Base-by-base conservation (phyloP, 2,888 invertebrate genomes). In the Melikaiella ostensackeni region DNA sequence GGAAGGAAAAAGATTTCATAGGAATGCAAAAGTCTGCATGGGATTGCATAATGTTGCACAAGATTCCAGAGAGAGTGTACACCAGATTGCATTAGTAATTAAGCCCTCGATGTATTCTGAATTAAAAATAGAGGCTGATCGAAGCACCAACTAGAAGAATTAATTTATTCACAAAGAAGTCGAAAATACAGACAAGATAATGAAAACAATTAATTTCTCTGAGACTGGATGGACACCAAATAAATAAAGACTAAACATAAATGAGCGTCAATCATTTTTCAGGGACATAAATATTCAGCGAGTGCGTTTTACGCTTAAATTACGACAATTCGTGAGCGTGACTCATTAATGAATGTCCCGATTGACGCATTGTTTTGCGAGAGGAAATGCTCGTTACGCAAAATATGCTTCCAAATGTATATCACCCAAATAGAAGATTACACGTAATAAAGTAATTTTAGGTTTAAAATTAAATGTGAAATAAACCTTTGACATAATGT, bases 341-440 rank as follows among this genome's bases (percentile, higher is more conserved):
- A 50, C 50, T 70, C 70, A 70, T 70, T 70, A 70, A 70, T 70
- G 46, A 70, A 70, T 50, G 30, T 19, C 11, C 70, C 27, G n/a
- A 70, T 33, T 30, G 70, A 30, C 30, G 30, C 33, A 50, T 70
- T 70, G 30, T 70, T 70, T 70, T 70, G 30, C 27, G n/a, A 50
- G 46, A 70, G 50, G 30, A 70, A 70, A 70, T 50, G 50, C 30
- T 70, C n/a, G 50, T 33, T 33, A 50, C 33, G 50, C n/a, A 30
- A 57, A 66, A 66, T 66, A 42, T 66, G 19, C 27, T 66, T 66
- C 9, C 16, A 46, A 66, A 27, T 46, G 27, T 42, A 27, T 42
- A 66, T 27, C 24, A 42, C 66, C 24, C 27, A 66, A 46, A 66
- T 27, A 66, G 24, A 66, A 66, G n/a, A 27, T 66, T 66, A 66